These are phyloP conservation scores for Bombylius discolor DNA, from an alignment of 2,888 invertebrate genomes.

Conservation along the genomic window DNA sequence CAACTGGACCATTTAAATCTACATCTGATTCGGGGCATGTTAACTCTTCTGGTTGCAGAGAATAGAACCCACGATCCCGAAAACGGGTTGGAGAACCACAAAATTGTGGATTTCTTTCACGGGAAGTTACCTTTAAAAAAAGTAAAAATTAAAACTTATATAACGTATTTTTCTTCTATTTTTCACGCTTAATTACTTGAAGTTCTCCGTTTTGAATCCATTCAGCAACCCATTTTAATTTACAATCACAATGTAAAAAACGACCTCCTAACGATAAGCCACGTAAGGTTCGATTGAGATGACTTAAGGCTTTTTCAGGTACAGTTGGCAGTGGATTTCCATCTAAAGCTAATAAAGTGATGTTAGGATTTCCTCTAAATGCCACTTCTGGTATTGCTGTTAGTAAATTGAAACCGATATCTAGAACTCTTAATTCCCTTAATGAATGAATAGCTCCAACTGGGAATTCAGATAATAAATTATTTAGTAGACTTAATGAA, in stretches of 20 bases:
- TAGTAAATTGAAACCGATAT: slow-evolving; percentile 83
- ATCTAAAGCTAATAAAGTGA: slow-evolving; percentile 77
- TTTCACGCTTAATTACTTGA: slow-evolving; percentile 42
- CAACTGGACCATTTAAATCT: slow-evolving; percentile 36
- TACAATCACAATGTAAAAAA: slow-evolving; percentile 79
- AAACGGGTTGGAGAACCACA: slow-evolving; percentile 73
- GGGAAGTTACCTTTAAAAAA: slow-evolving; percentile 51
- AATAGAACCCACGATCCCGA: slow-evolving; percentile 72
- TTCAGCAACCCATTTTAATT: slow-evolving; percentile 74
- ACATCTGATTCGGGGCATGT: slow-evolving; percentile 45
- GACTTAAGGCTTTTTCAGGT: slow-evolving; percentile 61
- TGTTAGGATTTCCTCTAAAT: slow-evolving; percentile 67
- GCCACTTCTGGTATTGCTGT: slow-evolving; percentile 68
- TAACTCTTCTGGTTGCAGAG: slow-evolving; percentile 66
- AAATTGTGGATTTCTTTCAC: slow-evolving; percentile 85
- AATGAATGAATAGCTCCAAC: slow-evolving; percentile 63
- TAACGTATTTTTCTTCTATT: background rate
- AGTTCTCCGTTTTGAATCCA: slow-evolving; percentile 80
- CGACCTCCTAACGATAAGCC: slow-evolving; percentile 80
- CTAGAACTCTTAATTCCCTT: slow-evolving; percentile 71
- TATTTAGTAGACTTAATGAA: slow-evolving; percentile 78
- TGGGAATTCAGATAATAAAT: slow-evolving; percentile 77
- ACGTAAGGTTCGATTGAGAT: slow-evolving; percentile 67
- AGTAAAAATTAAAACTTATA: background rate
- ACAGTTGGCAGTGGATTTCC: slow-evolving; percentile 81